Conservation (phyloP, 2,113 vertebrate genomes). For the Lipophrys pholis region DNA sequence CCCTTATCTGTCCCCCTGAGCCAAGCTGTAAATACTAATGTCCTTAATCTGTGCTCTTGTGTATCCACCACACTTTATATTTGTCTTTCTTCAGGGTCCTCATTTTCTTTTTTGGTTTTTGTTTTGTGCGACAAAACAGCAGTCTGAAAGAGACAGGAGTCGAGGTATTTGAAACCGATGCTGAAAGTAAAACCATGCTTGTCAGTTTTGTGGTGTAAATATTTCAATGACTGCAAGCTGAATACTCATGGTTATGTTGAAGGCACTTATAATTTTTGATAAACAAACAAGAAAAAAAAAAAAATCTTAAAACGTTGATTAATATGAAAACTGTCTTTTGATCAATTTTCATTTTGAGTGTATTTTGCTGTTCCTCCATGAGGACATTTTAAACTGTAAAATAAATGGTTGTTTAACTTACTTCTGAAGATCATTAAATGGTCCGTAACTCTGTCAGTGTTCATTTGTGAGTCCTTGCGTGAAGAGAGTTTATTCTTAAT, state of each 20-base stretch:
- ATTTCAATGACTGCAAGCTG: conserved; percentile 70
- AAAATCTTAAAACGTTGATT: conserved; percentile 69
- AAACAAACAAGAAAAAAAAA: conserved; percentile 67
- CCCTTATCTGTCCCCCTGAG: conserved; percentile 72
- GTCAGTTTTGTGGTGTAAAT: conserved; percentile 70
- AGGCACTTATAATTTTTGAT: conserved; percentile 84
- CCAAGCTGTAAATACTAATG: conserved; percentile 79
- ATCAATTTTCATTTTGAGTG: conserved; percentile 83
- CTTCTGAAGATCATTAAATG: conserved; percentile 87
- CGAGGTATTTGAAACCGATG: conserved; percentile 79
- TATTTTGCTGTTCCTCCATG: conserved; percentile 88
- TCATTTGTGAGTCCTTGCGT: conserved; percentile 19
- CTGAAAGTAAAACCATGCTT: conserved; percentile 77
- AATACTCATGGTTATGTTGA: conserved; percentile 76
- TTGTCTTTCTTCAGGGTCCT: conserved; percentile 78
- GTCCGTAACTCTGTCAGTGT: conserved; percentile 75
- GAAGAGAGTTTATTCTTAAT: not conserved
- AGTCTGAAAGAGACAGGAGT: conserved; percentile 70
- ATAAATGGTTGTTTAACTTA: conserved; percentile 86
- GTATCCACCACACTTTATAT: conserved; percentile 49
- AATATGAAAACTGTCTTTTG: conserved; percentile 82
- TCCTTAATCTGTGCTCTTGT: conserved; percentile 73
- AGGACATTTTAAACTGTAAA: conserved; percentile 87
- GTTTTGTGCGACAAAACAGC: conserved; percentile 78
- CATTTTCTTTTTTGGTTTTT: conserved; percentile 68